Conservation (phyloP, 2,113 vertebrate species). For the Elephantulus edwardii region DNA sequence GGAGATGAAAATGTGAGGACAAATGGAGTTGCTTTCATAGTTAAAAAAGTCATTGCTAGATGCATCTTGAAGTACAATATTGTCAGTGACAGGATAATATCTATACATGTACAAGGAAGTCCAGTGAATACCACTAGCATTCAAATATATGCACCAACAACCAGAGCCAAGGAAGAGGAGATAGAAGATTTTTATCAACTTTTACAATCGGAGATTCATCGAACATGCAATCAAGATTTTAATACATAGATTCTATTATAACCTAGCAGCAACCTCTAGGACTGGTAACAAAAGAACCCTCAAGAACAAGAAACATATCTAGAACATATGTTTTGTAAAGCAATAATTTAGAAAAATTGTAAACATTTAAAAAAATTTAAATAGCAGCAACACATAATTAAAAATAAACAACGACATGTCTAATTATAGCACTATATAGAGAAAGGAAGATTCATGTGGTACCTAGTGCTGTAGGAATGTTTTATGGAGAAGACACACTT, state of each 20-base stretch:
- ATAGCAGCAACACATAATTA: not conserved
- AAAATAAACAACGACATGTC: not conserved
- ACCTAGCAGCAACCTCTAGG: not conserved
- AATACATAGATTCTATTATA: not conserved
- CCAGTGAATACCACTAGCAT: too few relatives aligned
- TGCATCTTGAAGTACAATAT: too few relatives aligned
- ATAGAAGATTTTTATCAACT: too few relatives aligned
- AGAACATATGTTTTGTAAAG: not conserved
- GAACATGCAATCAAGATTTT: too few relatives aligned
- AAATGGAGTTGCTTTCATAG: too few relatives aligned
- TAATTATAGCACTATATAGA: not conserved
- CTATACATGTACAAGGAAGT: too few relatives aligned
- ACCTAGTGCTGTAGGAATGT: not conserved
- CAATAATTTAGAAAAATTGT: not conserved
- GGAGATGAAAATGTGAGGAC: too few relatives aligned
- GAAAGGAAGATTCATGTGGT: not conserved
- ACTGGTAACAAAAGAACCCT: not conserved
- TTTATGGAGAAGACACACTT: not conserved
- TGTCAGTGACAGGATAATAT: too few relatives aligned
- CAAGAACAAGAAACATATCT: not conserved
- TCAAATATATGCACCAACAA: too few relatives aligned
- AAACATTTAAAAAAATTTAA: conserved; percentile 19
- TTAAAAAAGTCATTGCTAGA: too few relatives aligned
- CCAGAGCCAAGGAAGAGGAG: too few relatives aligned
- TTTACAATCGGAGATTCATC: too few relatives aligned